Base-by-base conservation (phyloP, 2,888 invertebrate genomes). In the Sclerodermus sp. region DNA sequence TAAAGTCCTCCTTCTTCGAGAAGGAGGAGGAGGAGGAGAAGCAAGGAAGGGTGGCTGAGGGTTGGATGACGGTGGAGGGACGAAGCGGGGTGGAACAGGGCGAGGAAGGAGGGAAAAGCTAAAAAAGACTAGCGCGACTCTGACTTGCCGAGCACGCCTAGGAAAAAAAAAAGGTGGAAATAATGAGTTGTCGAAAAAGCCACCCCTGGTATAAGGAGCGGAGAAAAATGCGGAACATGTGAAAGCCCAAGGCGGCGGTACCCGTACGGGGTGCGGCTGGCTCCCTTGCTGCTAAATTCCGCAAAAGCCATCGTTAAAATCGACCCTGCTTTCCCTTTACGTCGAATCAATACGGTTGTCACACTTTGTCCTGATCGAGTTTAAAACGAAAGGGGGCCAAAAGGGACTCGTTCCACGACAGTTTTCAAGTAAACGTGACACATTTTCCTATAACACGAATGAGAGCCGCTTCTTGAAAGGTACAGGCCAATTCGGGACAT, bases 141-240 rank as follows among this genome's bases (percentile, higher is more conserved):
- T 23, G 23, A 23, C 23, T 23, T 23, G 3, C 23, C 23, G 4
- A 8, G 23, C 8, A 23, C 8, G 23, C 23, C 23, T 23, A n/a
- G 18, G 23, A 38, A 42, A 49, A 44, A 42, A 38, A 15, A 18
- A 45, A 37, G 23, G 23, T 15, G 13, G 34, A 59, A 55, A 44
- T 57, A 55, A 64, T 56, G 62, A 47, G 49, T 54, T 51, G 63
- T 60, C 56, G 44, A 51, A 45, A 45, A 42, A 42, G 49, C 37
- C 37, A 13, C 34, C 42, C 41, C 45, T 36, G n/a, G n/a, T n/a
- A n/a, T n/a, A 58, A 34, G 46, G 39, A 46, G 51, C 47, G 54
- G 46, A 34, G 6, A 8, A 34, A 56, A 58, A 58, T 56, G 56
- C 47, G 47, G 23, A 6, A 15, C 34, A 14, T n/a, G 49, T 43